Evolutionary conservation across 2,113 vertebrate species (phyloP).

Genomic region (Neofelis nebulosa): DNA sequence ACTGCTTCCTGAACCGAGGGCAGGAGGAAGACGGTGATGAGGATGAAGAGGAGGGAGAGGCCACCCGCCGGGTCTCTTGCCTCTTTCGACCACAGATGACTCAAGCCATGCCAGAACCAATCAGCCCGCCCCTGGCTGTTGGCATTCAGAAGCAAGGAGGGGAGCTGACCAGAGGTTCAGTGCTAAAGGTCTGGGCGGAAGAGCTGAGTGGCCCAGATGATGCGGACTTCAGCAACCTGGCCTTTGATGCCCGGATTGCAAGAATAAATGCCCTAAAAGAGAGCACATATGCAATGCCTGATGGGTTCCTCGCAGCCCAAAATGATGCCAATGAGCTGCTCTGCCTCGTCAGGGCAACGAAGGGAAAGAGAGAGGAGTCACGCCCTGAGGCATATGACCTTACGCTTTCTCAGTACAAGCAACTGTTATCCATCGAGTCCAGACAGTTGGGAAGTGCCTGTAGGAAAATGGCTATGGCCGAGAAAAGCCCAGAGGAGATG

Average conservation of each 20-base stretch:
- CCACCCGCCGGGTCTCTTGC: slow-evolving; percentile 76
- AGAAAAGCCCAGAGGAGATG: slow-evolving; percentile 94
- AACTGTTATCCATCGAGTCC: slow-evolving; percentile 92
- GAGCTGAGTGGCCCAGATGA: slow-evolving; percentile 81
- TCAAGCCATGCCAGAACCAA: slow-evolving; percentile 63
- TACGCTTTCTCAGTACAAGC: slow-evolving; percentile 90
- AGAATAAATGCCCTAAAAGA: slow-evolving; percentile 91
- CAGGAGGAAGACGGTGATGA: slow-evolving; percentile 92
- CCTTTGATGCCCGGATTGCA: slow-evolving; percentile 88
- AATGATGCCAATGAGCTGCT: slow-evolving; percentile 95
- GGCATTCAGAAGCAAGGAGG: slow-evolving; percentile 69
- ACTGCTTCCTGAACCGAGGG: slow-evolving; percentile 91
- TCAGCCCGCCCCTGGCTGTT: slow-evolving; percentile 32
- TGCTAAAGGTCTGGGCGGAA: slow-evolving; percentile 73
- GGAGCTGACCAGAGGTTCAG: slow-evolving; percentile 70
- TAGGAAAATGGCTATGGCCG: slow-evolving; percentile 92
- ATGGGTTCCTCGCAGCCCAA: slow-evolving; percentile 92
- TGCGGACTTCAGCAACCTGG: slow-evolving; percentile 83
- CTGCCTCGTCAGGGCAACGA: slow-evolving; percentile 89
- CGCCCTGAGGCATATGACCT: slow-evolving; percentile 85
- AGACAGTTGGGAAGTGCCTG: slow-evolving; percentile 94
- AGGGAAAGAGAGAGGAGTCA: slow-evolving; percentile 85
- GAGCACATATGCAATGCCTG: slow-evolving; percentile 91
- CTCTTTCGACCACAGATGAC: slow-evolving; percentile 74
- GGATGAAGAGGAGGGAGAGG: slow-evolving; percentile 79